Evolutionary conservation across 2,888 invertebrate genomes (phyloP).

Genomic region (Amblyteles armatorius): DNA sequence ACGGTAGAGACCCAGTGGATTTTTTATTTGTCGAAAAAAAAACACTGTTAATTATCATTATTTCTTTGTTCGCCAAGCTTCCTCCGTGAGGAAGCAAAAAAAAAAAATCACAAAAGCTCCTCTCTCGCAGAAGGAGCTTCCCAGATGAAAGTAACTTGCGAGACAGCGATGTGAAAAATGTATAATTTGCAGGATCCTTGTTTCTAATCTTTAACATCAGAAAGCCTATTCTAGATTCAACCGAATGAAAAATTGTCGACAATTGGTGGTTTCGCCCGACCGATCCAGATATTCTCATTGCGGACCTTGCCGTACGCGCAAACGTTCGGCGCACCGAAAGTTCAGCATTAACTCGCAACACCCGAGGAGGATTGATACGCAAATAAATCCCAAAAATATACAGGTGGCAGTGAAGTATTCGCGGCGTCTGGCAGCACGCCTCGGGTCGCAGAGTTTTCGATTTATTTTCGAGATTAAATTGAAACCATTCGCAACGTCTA

Average conservation of each 20-base stretch:
- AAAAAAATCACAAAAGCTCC: no score
- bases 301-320: background rate
- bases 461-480: slow-evolving; percentile 71
- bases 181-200: background rate
- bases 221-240: slow-evolving; percentile 44
- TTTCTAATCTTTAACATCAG: slow-evolving; percentile 18
- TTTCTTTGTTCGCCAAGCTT: background rate
- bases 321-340: slow-evolving; percentile 30
- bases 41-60: background rate
- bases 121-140: background rate
- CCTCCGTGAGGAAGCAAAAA: no score
- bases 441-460: slow-evolving; percentile 64
- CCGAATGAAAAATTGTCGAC: slow-evolving; percentile 50
- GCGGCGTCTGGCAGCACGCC: slow-evolving; percentile 62
- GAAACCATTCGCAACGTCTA: slow-evolving; percentile 70
- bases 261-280: slow-evolving; percentile 27
- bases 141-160: background rate
- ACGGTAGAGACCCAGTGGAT: background rate
- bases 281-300: slow-evolving; percentile 42
- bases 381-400: slow-evolving; percentile 66
- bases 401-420: slow-evolving; percentile 66
- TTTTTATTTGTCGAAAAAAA: background rate
- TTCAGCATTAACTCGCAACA: slow-evolving; percentile 46
- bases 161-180: background rate
- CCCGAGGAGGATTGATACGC: slow-evolving; percentile 56